These are phyloP conservation scores for Margarornis squamiger DNA, from an alignment of 2,797 vertebrate genomes.

Conservation along the genomic window DNA sequence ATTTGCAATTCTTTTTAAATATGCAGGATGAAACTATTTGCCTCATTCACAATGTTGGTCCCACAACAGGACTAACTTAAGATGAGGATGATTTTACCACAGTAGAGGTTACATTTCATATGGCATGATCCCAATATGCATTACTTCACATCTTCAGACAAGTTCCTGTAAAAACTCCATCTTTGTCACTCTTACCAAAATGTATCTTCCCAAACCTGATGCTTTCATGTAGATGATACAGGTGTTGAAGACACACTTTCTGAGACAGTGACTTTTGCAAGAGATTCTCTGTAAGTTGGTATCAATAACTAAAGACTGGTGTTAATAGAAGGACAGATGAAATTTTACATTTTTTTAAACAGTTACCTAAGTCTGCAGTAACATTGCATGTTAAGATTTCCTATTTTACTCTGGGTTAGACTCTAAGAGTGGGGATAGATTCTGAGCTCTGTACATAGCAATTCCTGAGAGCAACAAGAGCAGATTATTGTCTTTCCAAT, in stretches of 20 bases:
- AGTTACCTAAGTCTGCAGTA: background rate
- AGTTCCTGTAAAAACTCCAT: background rate
- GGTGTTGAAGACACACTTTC: background rate
- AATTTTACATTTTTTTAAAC: background rate
- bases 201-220: background rate
- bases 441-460: rapidly evolving
- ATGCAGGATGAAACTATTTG: background rate
- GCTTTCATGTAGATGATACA: background rate
- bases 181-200: background rate
- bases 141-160: background rate
- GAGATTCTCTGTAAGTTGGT: background rate
- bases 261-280: background rate
- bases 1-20: background rate
- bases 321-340: background rate
- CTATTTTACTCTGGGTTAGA: background rate
- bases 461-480: background rate
- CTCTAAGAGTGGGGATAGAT: background rate
- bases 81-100: background rate
- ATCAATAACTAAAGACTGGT: background rate
- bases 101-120: background rate
- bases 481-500: background rate
- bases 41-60: background rate
- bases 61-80: background rate
- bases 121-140: background rate
- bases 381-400: background rate